Base-by-base conservation (phyloP, 2,797 vertebrate species). In the Sarcoramphus papa region DNA sequence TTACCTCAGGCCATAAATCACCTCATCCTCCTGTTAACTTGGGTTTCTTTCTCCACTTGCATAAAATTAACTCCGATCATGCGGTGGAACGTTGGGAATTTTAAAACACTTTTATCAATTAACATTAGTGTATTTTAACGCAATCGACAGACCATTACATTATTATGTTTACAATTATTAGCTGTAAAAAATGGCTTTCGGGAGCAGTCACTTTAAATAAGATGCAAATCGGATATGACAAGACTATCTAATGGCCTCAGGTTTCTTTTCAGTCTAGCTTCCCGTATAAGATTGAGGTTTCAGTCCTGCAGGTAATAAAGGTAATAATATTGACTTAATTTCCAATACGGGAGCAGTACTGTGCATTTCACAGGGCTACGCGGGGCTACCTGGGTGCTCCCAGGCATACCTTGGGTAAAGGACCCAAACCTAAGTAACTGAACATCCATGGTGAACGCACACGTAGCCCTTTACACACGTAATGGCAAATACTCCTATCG, bases 71-170 rank as follows among this genome's bases (percentile, higher is more conserved):
- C 73, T 92, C 82, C 56, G 35, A 88, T 84, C 51, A 75, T 35
- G 62, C 3, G 18, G 59, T 33, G 47, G 59, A 93, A 93, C 56
- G 50, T 68, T 85, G 93, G 70, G 59, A 48, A 81, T 85, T 93
- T 85, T 87, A 90, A 93, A 92, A 67, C 47, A 50, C 91, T 94
- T 97, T 87, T 95, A 97, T 78, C 92, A 95, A 95, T 95, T 96
- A 94, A 78, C 91, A 94, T 92, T 57, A 92, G 47, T 15, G 24
- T 21, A 82, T 95, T 94, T 83, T 74, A 88, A 97, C 28, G 9
- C 75, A 87, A 73, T 84, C 78, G 14, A 64, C 65, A 93, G 85
- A 93, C 65, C 68, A 57, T 93, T 87, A 90, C 53, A 12, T 70
- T 87, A 87, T 70, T 67, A 67, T 85, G 45, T 88, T 97, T 95